A percentile compares a stretch with the other conserved stretches of the same genome.
Evolutionary conservation across 2,888 invertebrate genomes (phyloP).

Genomic region (Podotricha telesiphe): DNA sequence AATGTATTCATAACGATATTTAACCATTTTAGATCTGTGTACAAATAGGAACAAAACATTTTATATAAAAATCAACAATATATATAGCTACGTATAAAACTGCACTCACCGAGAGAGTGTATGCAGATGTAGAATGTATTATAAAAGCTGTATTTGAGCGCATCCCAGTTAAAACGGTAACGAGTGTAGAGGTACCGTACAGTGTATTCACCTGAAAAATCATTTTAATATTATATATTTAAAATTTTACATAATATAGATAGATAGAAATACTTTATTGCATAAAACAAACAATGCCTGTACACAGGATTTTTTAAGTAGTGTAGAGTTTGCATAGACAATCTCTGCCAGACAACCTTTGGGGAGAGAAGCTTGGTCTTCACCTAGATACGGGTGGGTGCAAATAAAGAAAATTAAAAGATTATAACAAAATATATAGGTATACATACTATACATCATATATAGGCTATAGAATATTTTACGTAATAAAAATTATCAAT

Average conservation of each 20-base stretch:
- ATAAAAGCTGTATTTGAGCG: constrained; percentile 73
- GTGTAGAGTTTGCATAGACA: too few relatives aligned
- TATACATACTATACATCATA: too few relatives aligned
- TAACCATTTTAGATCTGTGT: constrained; percentile 14
- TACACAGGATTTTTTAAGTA: too few relatives aligned
- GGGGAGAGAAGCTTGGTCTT: too few relatives aligned
- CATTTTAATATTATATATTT: constrained; percentile 17
- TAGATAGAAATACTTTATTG: too few relatives aligned
- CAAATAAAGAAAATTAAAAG: too few relatives aligned
- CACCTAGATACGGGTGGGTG: too few relatives aligned
- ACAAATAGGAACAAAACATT: constrained; percentile 15
- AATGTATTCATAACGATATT: constrained; percentile 9
- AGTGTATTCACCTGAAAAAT: constrained; percentile 71
- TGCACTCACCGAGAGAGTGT: constrained; percentile 67
- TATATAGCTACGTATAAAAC: constrained; percentile 30
- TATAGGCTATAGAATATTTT: too few relatives aligned
- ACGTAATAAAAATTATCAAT: not conserved
- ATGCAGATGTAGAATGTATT: constrained; percentile 69
- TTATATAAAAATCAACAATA: constrained; percentile 32
- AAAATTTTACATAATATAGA: too few relatives aligned
- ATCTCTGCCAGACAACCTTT: too few relatives aligned
- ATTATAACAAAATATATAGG: too few relatives aligned
- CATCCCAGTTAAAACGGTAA: constrained; percentile 79
- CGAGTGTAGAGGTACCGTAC: constrained; percentile 75
- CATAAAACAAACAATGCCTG: too few relatives aligned